Base-by-base conservation (phyloP, 2,797 vertebrate genomes). In the Anguilla anguilla region DNA sequence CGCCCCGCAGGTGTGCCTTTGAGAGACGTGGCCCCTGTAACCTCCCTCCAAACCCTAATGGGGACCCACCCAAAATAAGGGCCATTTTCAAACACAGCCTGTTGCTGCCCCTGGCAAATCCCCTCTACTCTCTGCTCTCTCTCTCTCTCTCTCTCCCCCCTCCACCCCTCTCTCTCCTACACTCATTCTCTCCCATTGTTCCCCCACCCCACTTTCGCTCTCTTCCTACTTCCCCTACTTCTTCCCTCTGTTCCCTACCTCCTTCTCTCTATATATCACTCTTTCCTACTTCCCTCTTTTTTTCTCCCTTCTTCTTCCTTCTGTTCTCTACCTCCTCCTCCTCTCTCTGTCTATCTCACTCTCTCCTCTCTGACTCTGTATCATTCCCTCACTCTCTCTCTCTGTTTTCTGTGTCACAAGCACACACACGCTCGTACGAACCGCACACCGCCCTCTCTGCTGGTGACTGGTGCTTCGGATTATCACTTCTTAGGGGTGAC, bases 401-500 rank as follows among this genome's bases (percentile, higher is more conserved):
- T 96, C 92, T 95, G 93, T 96, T 96, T 96, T 95, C n/a, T 97
- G 92, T 92, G 91, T 93, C 90, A 89, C 90, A 91, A 89, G 83
- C 83, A 91, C 91, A 94, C 90, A 67, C 87, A 92, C 89, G 90
- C 89, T 79, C 85, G 90, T 84, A 89, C 86, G 89, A 28, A 28
- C 90, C 88, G 91, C 11, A 43, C 55, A 67, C 57, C 25, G 7
- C 51, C 91, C 89, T 90, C 89, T 43, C 94, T 94, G 94, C 89
- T 92, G 92, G 94, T 93, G 92, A 95, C 94, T 93, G 90, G 92
- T 93, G 94, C 93, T 96, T 96, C 95, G 95, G 96, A 96, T 96
- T 97, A 97, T 96, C 96, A 95, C 96, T 94, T 95, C 95, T 96
- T 93, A 94, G 94, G 93, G 94, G 94, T 94, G 95, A 95, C 95